Evolutionary conservation across 2,888 invertebrate genomes (phyloP).

Genomic region (Lasioglossum vierecki): DNA sequence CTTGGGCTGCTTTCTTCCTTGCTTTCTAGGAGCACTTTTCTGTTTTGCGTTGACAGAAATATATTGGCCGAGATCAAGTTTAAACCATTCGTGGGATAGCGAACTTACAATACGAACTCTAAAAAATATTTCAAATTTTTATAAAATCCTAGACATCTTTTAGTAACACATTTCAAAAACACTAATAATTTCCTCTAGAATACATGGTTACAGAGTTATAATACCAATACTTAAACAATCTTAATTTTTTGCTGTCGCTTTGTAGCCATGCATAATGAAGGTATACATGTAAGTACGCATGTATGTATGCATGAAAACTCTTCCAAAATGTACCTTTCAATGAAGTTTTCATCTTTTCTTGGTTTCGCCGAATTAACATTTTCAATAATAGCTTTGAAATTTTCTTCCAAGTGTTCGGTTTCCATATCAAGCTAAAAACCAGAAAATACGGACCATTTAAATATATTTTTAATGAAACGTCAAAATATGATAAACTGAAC

Average conservation of each 20-base stretch:
- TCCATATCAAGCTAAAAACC: conserved; percentile 90
- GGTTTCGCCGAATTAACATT: conserved; percentile 88
- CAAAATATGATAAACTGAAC: not conserved
- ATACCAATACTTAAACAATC: not conserved
- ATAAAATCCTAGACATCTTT: not conserved
- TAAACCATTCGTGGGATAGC: conserved; percentile 88
- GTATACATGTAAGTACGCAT: not conserved
- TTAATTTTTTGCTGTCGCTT: not conserved
- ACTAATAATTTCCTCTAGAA: not conserved
- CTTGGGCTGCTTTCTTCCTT: conserved; percentile 60
- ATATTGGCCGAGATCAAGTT: conserved; percentile 86
- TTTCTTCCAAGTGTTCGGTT: conserved; percentile 88
- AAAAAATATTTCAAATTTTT: conserved; percentile 21
- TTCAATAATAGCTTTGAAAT: conserved; percentile 88
- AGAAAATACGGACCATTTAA: conserved; percentile 32
- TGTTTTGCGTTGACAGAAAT: conserved; percentile 56
- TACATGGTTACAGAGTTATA: not conserved
- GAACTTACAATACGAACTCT: conserved; percentile 88
- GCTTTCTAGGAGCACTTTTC: conserved; percentile 45
- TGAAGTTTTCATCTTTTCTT: conserved; percentile 88
- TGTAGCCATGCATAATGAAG: not conserved
- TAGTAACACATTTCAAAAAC: not conserved
- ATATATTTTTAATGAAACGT: not conserved
- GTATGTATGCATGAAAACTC: not conserved
- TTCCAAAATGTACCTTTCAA: conserved; percentile 86